Conservation (phyloP, 2,797 vertebrate genomes). For the Lepidocolaptes lacrymiger region DNA sequence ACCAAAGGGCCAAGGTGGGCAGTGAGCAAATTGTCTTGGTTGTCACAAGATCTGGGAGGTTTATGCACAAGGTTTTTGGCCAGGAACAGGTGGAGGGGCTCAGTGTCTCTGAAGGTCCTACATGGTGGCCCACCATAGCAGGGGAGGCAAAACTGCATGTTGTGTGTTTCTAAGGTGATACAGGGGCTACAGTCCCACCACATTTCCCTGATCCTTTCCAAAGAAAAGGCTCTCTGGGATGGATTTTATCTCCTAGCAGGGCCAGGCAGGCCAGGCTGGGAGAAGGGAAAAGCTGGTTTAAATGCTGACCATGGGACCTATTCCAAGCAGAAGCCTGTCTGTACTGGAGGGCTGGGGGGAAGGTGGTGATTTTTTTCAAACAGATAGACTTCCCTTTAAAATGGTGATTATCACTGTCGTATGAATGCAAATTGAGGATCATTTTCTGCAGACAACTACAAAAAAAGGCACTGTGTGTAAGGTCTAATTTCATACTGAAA, state of each 20-base stretch:
- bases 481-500: constrained; percentile 6
- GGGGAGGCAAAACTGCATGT: too few species aligned
- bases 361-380: not conserved
- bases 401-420: not conserved
- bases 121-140: not conserved
- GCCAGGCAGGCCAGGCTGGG: not conserved
- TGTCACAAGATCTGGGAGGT: not conserved
- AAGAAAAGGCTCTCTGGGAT: not conserved
- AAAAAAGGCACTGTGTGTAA: not conserved
- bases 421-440: not conserved
- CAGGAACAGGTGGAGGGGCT: not conserved
- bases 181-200: not conserved
- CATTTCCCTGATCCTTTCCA: not conserved
- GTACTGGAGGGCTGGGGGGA: not conserved
- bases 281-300: not conserved
- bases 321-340: not conserved
- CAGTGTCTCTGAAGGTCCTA: not conserved
- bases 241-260: not conserved
- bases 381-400: not conserved
- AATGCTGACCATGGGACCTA: not conserved
- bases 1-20: not conserved
- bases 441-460: not conserved
- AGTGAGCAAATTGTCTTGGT: not conserved
- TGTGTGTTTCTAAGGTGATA: not conserved
- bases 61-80: not conserved